Evolutionary conservation across 2,797 vertebrate species (phyloP), one percentile per base, ranked within the genome.

Genomic region (Xyrichtys novacula): DNA sequence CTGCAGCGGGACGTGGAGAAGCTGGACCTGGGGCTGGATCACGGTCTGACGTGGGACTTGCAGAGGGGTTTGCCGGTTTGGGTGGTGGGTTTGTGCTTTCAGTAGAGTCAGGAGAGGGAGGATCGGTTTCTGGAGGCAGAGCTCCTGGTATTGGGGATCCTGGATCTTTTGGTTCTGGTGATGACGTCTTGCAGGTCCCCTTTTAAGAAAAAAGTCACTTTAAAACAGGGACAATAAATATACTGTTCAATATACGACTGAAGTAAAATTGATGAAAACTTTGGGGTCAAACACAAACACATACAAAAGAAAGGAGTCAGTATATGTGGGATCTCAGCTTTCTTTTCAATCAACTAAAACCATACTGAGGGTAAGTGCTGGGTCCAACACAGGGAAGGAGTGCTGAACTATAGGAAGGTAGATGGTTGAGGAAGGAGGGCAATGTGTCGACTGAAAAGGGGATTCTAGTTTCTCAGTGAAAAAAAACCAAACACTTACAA

Each of bases 401-500:
- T 29, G 54, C 23, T 29, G 29, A 32, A 16, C 55, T 57, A 74
- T 16, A 71, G 68, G 3, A 38, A 61, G 22, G 39, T 55, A 34
- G 32, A n/a, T n/a, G n/a, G n/a, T 17, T 42, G 32, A 44, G 11
- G 57, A 36, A 54, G 4, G 56, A 31, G 36, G 64, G 70, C 12
- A 26, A 5, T 65, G 62, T 43, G 62, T 32, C 26, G 28, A 58
- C 22, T 40, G 48, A 48, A 65, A 1, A 31, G 31, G 49, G 25
- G 57, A 34, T 48, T 54, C 63, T 61, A 58, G 31, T 9, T 32
- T 49, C 57, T 32, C 43, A 23, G 6, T 39, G 47, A 52, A 55
- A 72, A 40, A 72, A n/a, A n/a, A n/a, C n/a, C n/a, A n/a, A 80
- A 86, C 82, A 95, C 93, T 94, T 94, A 95, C 94, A 63, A 89